Percentiles rank a stretch among this genome's conserved stretches.
Conservation (phyloP, 2,113 vertebrate genomes). For the Mustela nigripes region DNA sequence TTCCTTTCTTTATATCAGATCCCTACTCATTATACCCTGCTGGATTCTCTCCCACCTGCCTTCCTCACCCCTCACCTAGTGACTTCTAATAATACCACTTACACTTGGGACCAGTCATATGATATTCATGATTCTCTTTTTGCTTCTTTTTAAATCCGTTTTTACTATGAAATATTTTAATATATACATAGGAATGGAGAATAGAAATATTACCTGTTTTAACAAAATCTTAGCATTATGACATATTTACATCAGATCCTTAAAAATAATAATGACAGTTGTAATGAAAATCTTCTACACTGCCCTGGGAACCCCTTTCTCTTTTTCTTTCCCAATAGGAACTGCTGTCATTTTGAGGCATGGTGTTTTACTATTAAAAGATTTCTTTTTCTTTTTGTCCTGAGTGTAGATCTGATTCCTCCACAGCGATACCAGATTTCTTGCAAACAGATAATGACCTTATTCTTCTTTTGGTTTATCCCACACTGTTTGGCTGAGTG, state of each 20-base stretch:
- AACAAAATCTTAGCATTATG: constrained; percentile 7
- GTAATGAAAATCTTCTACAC: background rate
- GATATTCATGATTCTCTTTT: background rate
- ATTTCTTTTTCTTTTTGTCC: background rate
- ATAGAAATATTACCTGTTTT: background rate
- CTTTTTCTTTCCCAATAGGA: background rate
- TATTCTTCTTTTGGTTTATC: background rate
- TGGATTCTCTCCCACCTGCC: background rate
- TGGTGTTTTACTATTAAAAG: background rate
- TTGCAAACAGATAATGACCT: background rate
- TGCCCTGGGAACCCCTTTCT: background rate
- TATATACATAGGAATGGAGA: background rate
- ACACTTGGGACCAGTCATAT: background rate
- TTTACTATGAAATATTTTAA: background rate
- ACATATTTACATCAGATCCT: background rate
- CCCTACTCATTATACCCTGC: background rate
- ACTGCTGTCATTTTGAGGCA: background rate
- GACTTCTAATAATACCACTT: background rate
- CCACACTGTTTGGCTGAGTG: background rate
- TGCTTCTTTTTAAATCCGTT: background rate
- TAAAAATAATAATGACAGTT: background rate
- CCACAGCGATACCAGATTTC: background rate
- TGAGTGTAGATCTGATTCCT: background rate
- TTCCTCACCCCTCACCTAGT: background rate
- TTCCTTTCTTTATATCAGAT: background rate